Evolutionary conservation across 2,113 vertebrate species (phyloP).

Genomic region (Solea solea): DNA sequence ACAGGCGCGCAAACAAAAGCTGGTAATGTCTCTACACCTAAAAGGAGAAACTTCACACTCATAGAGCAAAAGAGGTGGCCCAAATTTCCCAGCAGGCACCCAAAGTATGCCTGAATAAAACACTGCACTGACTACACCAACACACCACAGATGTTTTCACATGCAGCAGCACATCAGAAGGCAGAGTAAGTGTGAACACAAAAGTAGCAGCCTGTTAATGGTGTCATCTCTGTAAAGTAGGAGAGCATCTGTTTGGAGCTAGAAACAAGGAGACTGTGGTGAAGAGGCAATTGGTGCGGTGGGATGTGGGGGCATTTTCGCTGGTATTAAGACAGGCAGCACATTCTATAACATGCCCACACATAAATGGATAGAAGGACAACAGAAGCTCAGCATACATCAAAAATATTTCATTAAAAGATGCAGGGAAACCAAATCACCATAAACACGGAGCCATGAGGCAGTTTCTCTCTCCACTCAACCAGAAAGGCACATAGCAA

Average conservation of each 20-base stretch:
- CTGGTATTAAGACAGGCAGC: conserved; percentile 25
- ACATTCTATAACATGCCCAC: conserved; percentile 40
- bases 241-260: conserved; percentile 42
- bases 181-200: conserved; percentile 23
- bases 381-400: conserved; percentile 25
- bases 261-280: conserved; percentile 27
- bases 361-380: conserved; percentile 37
- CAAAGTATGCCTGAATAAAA: conserved; percentile 7
- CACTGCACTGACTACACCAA: conserved; percentile 12
- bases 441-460: conserved; percentile 3
- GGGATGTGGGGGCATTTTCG: conserved; percentile 28
- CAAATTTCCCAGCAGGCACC: conserved; percentile 21
- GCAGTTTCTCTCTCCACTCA: conserved; percentile 24
- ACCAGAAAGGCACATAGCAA: background rate
- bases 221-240: conserved; percentile 53
- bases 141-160: conserved; percentile 32
- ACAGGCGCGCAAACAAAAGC: conserved; percentile 59
- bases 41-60: conserved; percentile 38
- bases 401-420: conserved; percentile 3
- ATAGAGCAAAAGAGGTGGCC: conserved; percentile 23
- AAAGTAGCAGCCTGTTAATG: conserved; percentile 36
- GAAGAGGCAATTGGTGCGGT: conserved; percentile 18
- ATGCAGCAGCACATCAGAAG: conserved; percentile 24
- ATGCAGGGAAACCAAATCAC: conserved; percentile 8
- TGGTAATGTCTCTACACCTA: conserved; percentile 52